These are phyloP conservation scores for Meghimatium bilineatum DNA, from an alignment of 2,888 invertebrate species.

Conservation along the genomic window DNA sequence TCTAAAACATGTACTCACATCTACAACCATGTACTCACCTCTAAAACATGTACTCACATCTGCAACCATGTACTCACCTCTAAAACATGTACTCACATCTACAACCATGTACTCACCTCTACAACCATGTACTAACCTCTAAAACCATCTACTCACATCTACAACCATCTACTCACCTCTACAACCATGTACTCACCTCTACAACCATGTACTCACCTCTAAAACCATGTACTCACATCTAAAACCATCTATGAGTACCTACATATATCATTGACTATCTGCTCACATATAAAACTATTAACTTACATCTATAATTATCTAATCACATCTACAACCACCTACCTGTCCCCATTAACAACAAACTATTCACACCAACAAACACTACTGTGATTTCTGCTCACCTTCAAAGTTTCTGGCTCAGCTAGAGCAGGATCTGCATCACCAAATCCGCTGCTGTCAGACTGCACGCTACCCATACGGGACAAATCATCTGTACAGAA, in stretches of 20 bases:
- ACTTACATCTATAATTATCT: background rate
- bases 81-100: background rate
- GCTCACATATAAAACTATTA: background rate
- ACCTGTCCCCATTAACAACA: background rate
- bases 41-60: background rate
- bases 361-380: background rate
- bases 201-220: background rate
- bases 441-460: slow-evolving; percentile 72
- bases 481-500: slow-evolving; percentile 58
- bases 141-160: background rate
- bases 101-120: background rate
- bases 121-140: background rate
- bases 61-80: background rate
- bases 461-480: slow-evolving; percentile 68
- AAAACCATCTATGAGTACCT: too few species aligned
- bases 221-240: background rate
- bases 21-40: background rate
- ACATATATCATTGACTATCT: too few species aligned
- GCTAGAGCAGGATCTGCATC: slow-evolving; percentile 56
- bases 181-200: background rate
- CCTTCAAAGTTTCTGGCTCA: slow-evolving; percentile 43
- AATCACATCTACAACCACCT: background rate
- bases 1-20: background rate
- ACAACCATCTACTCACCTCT: background rate
- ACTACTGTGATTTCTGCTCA: slow-evolving; percentile 7